Evolutionary conservation across 2,888 invertebrate species (phyloP), one percentile per base, ranked within the genome.

Genomic region (Melieria crassipennis): DNA sequence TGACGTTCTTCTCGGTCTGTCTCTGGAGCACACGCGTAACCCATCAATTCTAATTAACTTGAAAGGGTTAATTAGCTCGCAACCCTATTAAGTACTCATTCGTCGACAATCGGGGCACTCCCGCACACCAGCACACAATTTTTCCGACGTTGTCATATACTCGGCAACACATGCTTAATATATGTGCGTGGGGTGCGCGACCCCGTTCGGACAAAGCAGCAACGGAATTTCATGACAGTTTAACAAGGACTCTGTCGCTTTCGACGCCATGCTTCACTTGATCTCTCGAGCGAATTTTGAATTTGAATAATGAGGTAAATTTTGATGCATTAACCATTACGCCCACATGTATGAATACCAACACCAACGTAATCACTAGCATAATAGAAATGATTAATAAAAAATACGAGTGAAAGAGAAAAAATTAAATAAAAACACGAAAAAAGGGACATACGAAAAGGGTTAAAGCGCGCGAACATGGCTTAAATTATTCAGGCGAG

Each of bases 381-480:
- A 52, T n/a, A 5, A 13, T n/a, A 1, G 10, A 13, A 52, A 52
- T 52, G 52, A 52, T 11, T 13, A 52, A 52, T 52, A 10, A 11
- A 10, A 10, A 11, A 11, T 52, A n/a, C n/a, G 48, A 11, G 47
- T 16, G 46, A 5, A 5, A 48, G 58, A 16, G 30, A 45, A 60
- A 65, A 30, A 46, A 42, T 46, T 16, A 45, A 64, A 60, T 65
- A 48, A 52, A 67, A n/a, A 63, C 48, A 65, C 57, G 43, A 46
- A 58, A 64, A 30, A 3, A 43, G 4, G 30, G 7, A 43, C 64
- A 61, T 6, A 9, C 42, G 48, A 61, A 66, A 70, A 70, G 65
- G 70, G 50, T 69, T 68, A 64, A 52, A 47, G 47, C 43, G 70
- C 69, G 68, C 65, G 70, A 68, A 68, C 70, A 70, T 65, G 71